A percentile compares a stretch with the other conserved stretches of the same genome.
Conservation (phyloP, 2,888 invertebrate genomes). For the Tyria jacobaeae region DNA sequence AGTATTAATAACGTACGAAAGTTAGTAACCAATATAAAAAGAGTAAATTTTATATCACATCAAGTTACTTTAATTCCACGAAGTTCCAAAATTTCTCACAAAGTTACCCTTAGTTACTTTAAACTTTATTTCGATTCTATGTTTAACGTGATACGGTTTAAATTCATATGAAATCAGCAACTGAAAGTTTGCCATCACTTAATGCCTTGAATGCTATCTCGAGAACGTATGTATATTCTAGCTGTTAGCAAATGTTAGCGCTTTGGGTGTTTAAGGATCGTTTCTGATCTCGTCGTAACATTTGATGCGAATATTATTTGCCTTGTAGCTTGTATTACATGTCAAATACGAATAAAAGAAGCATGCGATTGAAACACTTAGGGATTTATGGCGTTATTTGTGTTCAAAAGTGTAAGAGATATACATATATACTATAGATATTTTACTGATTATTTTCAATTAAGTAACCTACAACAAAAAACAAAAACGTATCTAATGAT, state of each 20-base stretch:
- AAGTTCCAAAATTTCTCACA: slow-evolving; percentile 39
- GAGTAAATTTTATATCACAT: slow-evolving; percentile 16
- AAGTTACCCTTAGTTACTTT: slow-evolving; percentile 27
- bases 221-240: slow-evolving; percentile 47
- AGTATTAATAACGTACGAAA: no score
- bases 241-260: slow-evolving; percentile 49
- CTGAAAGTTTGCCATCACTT: slow-evolving; percentile 24
- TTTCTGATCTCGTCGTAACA: slow-evolving; percentile 27
- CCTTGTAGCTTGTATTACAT: slow-evolving; percentile 30
- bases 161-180: background rate
- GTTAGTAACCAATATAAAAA: no score
- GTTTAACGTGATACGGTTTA: background rate
- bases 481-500: no score
- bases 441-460: no score
- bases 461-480: no score
- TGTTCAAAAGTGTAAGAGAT: no score
- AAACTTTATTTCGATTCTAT: slow-evolving; percentile 19
- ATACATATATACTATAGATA: no score
- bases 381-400: background rate
- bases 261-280: slow-evolving; percentile 30
- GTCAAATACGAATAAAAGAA: slow-evolving; percentile 5
- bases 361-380: slow-evolving; percentile 1
- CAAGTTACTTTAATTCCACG: slow-evolving; percentile 25
- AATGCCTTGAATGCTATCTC: slow-evolving; percentile 47
- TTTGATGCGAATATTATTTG: slow-evolving; percentile 27